Base-by-base conservation (phyloP, 1,140 invertebrate genomes). In the Lucilia sericata region DNA sequence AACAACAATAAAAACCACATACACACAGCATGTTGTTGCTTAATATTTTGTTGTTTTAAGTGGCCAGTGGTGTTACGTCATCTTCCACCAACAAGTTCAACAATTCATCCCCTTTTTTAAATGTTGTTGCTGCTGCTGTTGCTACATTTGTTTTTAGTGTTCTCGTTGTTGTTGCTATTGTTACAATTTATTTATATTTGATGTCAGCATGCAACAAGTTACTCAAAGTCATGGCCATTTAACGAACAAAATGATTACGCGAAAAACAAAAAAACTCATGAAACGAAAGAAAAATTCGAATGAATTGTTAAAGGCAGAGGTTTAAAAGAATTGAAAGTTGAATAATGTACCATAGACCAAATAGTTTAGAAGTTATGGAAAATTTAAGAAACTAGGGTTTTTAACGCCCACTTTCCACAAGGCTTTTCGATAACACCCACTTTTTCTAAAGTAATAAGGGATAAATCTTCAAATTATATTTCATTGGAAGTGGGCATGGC, bases 221-320 rank as follows among this genome's bases (percentile, higher is more conserved):
- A 70, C 21, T 70, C 65, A 70, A 70, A 70, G 65, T 70, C 65
- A 70, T 70, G 65, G 65, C 65, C 65, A 70, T 70, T 70, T n/a
- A 14, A 14, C 17, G 51, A 55, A n/a, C 51, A 55, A 55, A 55
- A 55, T 55, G 51, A 55, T 55, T 55, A 55, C 51, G 51, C 51
- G 2, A 55, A 14, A 55, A 55, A 55, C 0, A 55, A 13, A 55
- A 3, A 60, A 60, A 60, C 9, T 13, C 9, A 60, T n/a, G 13
- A 60, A 60, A 60, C 51, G 14, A 60, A n/a, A 60, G 3, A n/a
- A 5, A 60, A 60, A 60, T 17, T 17, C 51, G 51, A 60, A 2
- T 30, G 25, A 2, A 30, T 30, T 30, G 25, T 30, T 30, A 60
- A 42, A 14, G 51, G 51, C 51, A n/a, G 17, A 8, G 5, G 5